Conservation (phyloP, 1,140 invertebrate genomes). For the Drosophila subpulchrella region DNA sequence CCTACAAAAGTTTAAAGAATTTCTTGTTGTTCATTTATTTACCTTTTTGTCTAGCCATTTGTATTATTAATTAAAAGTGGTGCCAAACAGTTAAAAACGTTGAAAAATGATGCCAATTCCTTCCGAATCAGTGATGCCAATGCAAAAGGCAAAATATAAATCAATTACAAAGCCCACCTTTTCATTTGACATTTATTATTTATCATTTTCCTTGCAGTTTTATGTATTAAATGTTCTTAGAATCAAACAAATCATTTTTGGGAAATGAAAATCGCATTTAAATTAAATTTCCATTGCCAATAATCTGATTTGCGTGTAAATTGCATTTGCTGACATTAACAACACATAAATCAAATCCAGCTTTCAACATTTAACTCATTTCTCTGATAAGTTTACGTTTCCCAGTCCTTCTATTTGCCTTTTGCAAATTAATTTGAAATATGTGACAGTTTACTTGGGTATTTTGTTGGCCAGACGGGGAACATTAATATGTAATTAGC, state of each 20-base stretch:
- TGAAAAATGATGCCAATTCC: no score
- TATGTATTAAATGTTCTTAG: neutral
- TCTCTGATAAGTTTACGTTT: neutral
- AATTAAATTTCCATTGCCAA: neutral
- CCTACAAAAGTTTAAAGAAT: no score
- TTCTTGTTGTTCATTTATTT: no score
- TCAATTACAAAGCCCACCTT: neutral
- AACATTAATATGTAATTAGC: slow-evolving; percentile 66
- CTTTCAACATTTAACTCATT: slow-evolving; percentile 5
- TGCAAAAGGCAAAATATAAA: neutral
- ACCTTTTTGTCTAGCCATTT: no score
- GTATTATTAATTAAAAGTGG: no score
- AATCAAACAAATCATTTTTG: no score
- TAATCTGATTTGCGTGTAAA: slow-evolving; percentile 1
- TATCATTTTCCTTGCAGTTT: neutral
- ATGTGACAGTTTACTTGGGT: slow-evolving; percentile 18
- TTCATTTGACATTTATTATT: neutral
- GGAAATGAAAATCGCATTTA: neutral
- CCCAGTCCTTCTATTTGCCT: neutral
- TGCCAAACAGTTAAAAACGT: no score
- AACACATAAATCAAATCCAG: slow-evolving; percentile 19
- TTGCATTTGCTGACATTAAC: neutral
- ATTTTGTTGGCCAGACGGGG: slow-evolving; percentile 3
- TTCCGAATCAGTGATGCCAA: neutral
- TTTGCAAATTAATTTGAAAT: slow-evolving; percentile 33